Percentiles rank a stretch among this genome's conserved stretches.
These are phyloP conservation scores for Lutjanus erythropterus DNA, from an alignment of 2,113 vertebrate genomes.

Conservation along the genomic window DNA sequence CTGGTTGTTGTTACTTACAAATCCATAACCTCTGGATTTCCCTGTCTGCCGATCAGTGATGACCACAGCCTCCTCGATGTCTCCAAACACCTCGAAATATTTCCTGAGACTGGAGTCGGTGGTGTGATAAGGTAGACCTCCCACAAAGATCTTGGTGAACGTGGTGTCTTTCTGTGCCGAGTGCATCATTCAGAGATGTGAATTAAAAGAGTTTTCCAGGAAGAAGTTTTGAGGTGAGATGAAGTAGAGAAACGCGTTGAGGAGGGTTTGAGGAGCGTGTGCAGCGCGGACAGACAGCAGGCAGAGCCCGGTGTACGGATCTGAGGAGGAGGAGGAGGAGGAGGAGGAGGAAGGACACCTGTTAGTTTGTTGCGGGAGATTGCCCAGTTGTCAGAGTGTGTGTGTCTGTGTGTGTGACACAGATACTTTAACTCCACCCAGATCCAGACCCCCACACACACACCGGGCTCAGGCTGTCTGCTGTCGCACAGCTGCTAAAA, in stretches of 20 bases:
- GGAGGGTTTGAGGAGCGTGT: conserved; percentile 8
- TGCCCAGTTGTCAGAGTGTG: conserved; percentile 75
- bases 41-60: conserved; percentile 98
- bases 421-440: conserved; percentile 77
- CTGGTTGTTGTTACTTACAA: conserved; percentile 90
- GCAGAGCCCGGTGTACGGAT: conserved; percentile 21
- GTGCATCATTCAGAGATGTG: conserved; percentile 87
- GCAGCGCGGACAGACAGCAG: neutral
- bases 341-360: conserved; percentile 74
- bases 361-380: conserved; percentile 70
- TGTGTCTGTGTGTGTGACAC: conserved; percentile 66
- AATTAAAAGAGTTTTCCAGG: conserved; percentile 17
- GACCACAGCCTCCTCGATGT: conserved; percentile 98
- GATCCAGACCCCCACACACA: conserved; percentile 47
- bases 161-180: conserved; percentile 98
- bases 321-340: conserved; percentile 32
- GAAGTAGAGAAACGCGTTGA: conserved; percentile 18
- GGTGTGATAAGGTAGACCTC: conserved; percentile 97
- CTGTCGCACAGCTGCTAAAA: conserved; percentile 58
- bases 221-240: conserved; percentile 10
- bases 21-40: conserved; percentile 97
- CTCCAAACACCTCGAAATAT: conserved; percentile 98
- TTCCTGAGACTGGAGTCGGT: conserved; percentile 97
- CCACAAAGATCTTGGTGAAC: conserved; percentile 98
- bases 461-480: conserved; percentile 17